These are phyloP conservation scores for Prionace glauca DNA, from an alignment of 2,797 vertebrate species.

Conservation along the genomic window DNA sequence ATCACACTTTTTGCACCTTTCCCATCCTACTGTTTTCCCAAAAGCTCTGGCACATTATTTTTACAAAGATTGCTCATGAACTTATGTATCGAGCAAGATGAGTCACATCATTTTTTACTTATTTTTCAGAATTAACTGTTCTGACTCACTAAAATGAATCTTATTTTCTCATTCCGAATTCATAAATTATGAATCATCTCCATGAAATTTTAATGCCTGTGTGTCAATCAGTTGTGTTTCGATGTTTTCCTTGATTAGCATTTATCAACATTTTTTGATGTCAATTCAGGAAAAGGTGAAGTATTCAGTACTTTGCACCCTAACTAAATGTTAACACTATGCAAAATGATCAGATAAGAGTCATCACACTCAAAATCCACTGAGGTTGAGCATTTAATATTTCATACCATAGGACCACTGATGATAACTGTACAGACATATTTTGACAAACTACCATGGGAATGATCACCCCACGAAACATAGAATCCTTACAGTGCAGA, in stretches of 20 bases:
- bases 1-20: background rate
- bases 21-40: background rate
- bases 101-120: background rate
- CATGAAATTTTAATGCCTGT: background rate
- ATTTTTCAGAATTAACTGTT: conserved; percentile 8
- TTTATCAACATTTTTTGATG: background rate
- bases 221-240: background rate
- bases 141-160: background rate
- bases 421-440: background rate
- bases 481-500: too few relatives aligned
- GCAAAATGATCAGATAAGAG: background rate
- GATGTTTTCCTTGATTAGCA: background rate
- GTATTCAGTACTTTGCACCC: background rate
- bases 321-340: background rate
- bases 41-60: background rate
- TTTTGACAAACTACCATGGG: background rate
- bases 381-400: background rate
- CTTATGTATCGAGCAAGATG: background rate
- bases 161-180: conserved; percentile 4
- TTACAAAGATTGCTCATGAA: background rate
- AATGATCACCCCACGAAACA: background rate
- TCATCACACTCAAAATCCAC: background rate
- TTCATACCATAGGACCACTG: background rate
- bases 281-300: background rate
- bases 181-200: background rate